phyloP scores from a whole-genome alignment of 2,888 invertebrate species.

The Helicoverpa assulta region DNA sequence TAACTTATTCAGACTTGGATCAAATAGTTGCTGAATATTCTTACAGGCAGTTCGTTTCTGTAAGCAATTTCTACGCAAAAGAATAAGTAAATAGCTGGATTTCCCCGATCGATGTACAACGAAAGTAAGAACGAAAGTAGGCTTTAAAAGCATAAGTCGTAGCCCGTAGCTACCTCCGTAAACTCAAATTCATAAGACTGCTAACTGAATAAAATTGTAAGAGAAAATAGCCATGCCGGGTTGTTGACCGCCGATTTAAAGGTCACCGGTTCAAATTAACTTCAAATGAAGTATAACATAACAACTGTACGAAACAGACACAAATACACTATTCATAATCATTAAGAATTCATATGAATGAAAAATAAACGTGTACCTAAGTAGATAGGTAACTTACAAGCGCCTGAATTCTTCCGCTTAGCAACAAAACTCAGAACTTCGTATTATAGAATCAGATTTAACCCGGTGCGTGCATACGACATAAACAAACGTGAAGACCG shows the following conservation, averaged over 20 bases:
- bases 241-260: slow-evolving; percentile 53
- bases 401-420: slow-evolving; percentile 48
- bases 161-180: slow-evolving; percentile 6
- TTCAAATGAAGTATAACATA: slow-evolving; percentile 21
- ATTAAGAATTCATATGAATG: background rate
- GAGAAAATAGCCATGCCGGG: slow-evolving; percentile 42
- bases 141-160: slow-evolving; percentile 19
- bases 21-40: slow-evolving; percentile 20
- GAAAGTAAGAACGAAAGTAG: slow-evolving; percentile 10
- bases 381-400: slow-evolving; percentile 12
- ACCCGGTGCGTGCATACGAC: slow-evolving; percentile 69
- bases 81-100: slow-evolving; percentile 10
- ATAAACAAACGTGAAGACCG: slow-evolving; percentile 70
- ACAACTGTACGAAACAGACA: background rate
- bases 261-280: slow-evolving; percentile 48
- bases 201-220: slow-evolving; percentile 17
- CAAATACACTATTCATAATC: slow-evolving; percentile 7
- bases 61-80: slow-evolving; percentile 20
- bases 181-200: slow-evolving; percentile 45
- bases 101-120: slow-evolving; percentile 7
- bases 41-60: background rate
- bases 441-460: slow-evolving; percentile 62
- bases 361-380: slow-evolving; percentile 3
- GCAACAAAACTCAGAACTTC: slow-evolving; percentile 52
- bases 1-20: slow-evolving; percentile 24